Base-by-base conservation (phyloP, 1,140 invertebrate genomes). In the Ephestia elutella region DNA sequence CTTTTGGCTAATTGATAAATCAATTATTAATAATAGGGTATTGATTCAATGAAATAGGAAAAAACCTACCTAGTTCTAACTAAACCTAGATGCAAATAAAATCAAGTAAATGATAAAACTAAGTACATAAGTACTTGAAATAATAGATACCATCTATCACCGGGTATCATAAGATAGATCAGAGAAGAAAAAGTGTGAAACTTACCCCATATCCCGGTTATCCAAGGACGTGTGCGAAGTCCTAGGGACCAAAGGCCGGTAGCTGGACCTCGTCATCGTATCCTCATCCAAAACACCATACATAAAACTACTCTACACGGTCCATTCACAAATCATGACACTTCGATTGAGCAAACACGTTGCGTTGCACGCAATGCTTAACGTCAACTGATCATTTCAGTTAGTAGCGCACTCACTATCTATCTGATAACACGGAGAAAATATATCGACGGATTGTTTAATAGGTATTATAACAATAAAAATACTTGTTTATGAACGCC, bases 221-320 rank as follows among this genome's bases (percentile, higher is more conserved):
- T 87, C 82, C 49, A 87, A 50, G 5, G 85, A 87, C 57, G 77
- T 81, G 60, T 83, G 79, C 0, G 85, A 87, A 0, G 85, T 76
- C 7, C 85, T 65, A 8, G 85, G 85, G 17, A 87, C 80, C 38
- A 86, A 68, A 5, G 83, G 85, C 56, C 82, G 65, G 60, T 87
- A 87, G 56, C 82, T 79, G 18, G 85, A 87, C 55, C 85, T 74
- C 1, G 85, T 86, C 85, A 87, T 87, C 35, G 70, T 78, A 35
- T 20, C 21, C 20, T 19, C 18, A 30, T 1, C 5, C 15, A 2
- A 11, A 38, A 49, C 50, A 53, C 55, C 25, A 54, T 18, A 44
- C 19, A 54, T 59, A 55, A n/a, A n/a, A 62, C 5, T 3, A 7
- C 50, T 17, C 10, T 50, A 49, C 32, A 56, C 51, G 32, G 13